Evolutionary conservation across 2,113 vertebrate genomes (phyloP).

Genomic region (Lepus europaeus): DNA sequence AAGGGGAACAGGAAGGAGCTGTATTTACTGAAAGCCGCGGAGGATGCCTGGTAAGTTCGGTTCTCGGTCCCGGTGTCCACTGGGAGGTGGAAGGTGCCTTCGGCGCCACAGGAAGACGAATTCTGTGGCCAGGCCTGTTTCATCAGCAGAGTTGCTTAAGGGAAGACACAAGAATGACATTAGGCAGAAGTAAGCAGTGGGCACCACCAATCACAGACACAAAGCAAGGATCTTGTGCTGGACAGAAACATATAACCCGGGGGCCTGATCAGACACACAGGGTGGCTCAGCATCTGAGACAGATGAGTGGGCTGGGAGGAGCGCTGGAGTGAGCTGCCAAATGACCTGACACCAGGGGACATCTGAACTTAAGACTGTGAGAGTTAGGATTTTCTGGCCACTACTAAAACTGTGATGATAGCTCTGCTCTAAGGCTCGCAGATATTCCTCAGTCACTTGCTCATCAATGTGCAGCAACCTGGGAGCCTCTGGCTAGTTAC

Average conservation of each 20-base stretch:
- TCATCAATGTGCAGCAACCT: not conserved
- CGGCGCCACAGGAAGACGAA: constrained; percentile 91
- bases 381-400: constrained; percentile 3
- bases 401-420: constrained; percentile 34
- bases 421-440: not conserved
- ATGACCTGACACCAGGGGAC: constrained; percentile 26
- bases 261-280: constrained; percentile 70
- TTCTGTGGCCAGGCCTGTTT: constrained; percentile 96
- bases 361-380: constrained; percentile 7
- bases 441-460: not conserved
- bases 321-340: constrained; percentile 39
- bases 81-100: constrained; percentile 95
- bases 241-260: constrained; percentile 75
- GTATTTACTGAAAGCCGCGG: constrained; percentile 95
- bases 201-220: constrained; percentile 77
- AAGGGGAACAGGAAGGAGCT: constrained; percentile 59
- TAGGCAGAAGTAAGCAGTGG: constrained; percentile 83
- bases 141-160: constrained; percentile 94
- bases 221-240: constrained; percentile 76
- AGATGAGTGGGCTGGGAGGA: constrained; percentile 35
- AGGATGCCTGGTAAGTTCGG: constrained; percentile 94
- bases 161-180: constrained; percentile 88
- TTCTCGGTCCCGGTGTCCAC: constrained; percentile 94
- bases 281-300: constrained; percentile 65
- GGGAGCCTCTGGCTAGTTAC: not conserved